Base-by-base conservation (phyloP, 1,140 invertebrate genomes). In the Platorchestia sp. region DNA sequence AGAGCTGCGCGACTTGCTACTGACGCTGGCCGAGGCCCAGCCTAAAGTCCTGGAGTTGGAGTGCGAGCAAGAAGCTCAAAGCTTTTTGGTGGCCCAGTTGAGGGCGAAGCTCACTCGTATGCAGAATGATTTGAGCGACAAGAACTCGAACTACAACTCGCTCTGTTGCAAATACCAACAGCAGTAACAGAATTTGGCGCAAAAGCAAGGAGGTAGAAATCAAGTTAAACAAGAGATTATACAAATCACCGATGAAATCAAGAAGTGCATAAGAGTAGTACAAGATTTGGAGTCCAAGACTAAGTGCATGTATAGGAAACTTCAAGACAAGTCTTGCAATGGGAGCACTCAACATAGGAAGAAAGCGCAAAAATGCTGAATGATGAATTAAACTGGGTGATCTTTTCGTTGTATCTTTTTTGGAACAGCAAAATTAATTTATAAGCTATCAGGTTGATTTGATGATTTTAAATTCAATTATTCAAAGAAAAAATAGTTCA, bases 121-220 rank as follows among this genome's bases (percentile, higher is more conserved):
- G 41, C 14, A 90, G 87, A 90, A 43, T 42, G 41, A 90, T 14
- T 90, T 90, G 87, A 90, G 87, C 87, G 87, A 90, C 3, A 45
- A 42, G 41, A 90, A 42, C 44, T 43, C 41, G 41, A 45, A 90
- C 87, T 90, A 90, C 87, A 90, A 90, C 87, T 44, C 41, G 44
- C 87, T 90, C 3, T 90, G 87, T 44, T 90, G 87, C 41, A 90
- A 90, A 27, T 90, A 90, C 87, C 41, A 90, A 41, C 87, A 90
- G 59, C 59, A 75, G 36, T 36, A 75, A 75, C 59, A 75, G 59
- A 75, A 75, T 27, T 75, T 75, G 59, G 27, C 59, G 27, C 59
- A 75, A 27, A 75, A 75, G 36, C 59, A 75, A 22, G 59, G 59
- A 22, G 27, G 27, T 75, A 75, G 59, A 75, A 75, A 75, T 27